phyloP scores from a whole-genome alignment of 2,113 vertebrate species.

The Ammospiza caudacuta region DNA sequence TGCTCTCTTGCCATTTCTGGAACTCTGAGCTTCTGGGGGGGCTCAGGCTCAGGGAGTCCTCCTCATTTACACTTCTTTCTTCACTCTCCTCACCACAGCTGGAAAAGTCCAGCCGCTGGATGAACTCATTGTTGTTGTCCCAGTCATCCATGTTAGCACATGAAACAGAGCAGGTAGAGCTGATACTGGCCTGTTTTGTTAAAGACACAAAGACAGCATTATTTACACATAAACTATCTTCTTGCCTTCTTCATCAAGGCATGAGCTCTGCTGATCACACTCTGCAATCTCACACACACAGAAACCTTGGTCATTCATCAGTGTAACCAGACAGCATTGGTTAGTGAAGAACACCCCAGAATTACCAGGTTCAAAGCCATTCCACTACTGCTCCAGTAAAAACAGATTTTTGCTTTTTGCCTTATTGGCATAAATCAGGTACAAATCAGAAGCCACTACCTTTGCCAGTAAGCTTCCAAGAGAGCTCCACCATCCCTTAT shows the following conservation, averaged over 20 bases:
- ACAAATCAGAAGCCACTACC: background rate
- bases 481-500: background rate
- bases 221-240: background rate
- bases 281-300: background rate
- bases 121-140: constrained; percentile 40
- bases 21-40: background rate
- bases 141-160: constrained; percentile 62
- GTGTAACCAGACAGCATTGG: rapidly evolving
- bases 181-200: background rate
- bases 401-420: background rate
- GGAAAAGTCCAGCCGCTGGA: constrained; percentile 83
- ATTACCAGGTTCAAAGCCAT: background rate
- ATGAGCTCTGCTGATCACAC: background rate
- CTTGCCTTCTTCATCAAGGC: background rate
- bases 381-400: rapidly evolving
- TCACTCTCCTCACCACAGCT: constrained; percentile 81
- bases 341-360: background rate
- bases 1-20: background rate
- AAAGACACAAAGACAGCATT: background rate
- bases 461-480: background rate
- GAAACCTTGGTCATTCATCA: background rate
- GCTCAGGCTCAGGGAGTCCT: background rate
- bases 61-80: constrained; percentile 24
- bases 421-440: background rate
- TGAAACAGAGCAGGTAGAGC: background rate